phyloP scores from a whole-genome alignment of 2,797 vertebrate genomes.

The Fratercula arctica region DNA sequence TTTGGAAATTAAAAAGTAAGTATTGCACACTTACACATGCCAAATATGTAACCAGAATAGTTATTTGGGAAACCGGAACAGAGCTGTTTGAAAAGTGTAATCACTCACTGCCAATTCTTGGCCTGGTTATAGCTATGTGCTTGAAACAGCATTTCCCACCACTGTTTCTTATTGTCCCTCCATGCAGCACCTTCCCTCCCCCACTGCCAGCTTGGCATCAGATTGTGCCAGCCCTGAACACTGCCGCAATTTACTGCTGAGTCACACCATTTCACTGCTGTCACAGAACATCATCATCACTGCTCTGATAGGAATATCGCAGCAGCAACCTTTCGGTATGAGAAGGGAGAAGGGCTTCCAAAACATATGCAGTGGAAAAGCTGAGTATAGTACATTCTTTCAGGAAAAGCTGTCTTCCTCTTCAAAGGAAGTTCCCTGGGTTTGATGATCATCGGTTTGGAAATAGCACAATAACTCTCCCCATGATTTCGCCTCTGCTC shows the following conservation, averaged over 20 bases:
- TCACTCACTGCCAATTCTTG: not conserved
- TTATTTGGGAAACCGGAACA: not conserved
- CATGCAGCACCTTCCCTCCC: not conserved
- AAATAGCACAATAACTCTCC: not conserved
- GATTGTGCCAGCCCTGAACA: not conserved
- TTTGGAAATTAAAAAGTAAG: not conserved
- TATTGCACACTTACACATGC: not conserved
- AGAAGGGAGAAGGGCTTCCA: not conserved
- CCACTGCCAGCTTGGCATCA: not conserved
- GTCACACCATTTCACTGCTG: conserved; percentile 10
- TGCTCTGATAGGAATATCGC: not conserved
- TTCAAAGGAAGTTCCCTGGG: not conserved
- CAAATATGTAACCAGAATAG: not conserved
- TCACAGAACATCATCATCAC: conserved; percentile 23
- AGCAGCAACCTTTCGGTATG: not conserved
- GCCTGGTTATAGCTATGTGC: not conserved
- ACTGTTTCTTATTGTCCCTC: not conserved
- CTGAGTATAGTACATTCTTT: not conserved
- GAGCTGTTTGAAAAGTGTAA: not conserved
- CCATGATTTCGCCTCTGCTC: not conserved
- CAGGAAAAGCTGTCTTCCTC: not conserved
- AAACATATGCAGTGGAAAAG: not conserved
- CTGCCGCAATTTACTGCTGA: conserved; percentile 31
- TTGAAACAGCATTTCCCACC: not conserved
- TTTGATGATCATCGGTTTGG: not conserved